Conservation (phyloP, 2,113 vertebrate species). For the Antennarius striatus region DNA sequence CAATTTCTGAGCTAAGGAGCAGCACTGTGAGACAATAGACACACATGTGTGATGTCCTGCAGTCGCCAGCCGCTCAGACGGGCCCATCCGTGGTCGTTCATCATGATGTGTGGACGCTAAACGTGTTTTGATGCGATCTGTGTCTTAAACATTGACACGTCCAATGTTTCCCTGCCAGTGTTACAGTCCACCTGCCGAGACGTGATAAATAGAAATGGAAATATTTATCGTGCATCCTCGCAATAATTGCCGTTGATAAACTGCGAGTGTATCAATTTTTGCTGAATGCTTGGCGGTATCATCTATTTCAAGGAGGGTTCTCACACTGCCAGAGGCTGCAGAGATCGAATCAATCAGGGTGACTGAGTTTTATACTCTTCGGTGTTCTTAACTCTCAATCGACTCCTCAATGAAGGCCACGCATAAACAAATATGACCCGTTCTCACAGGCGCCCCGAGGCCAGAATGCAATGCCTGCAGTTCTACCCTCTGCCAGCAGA, state of each 20-base stretch:
- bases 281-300: slow-evolving; percentile 36
- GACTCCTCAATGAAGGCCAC: slow-evolving; percentile 20
- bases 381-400: slow-evolving; percentile 36
- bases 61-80: slow-evolving; percentile 41
- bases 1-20: slow-evolving; percentile 59
- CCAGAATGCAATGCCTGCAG: slow-evolving; percentile 60
- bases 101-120: slow-evolving; percentile 38
- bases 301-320: slow-evolving; percentile 40
- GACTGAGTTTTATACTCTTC: slow-evolving; percentile 47
- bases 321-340: slow-evolving; percentile 49
- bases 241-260: slow-evolving; percentile 40
- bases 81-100: slow-evolving; percentile 34
- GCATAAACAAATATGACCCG: slow-evolving; percentile 44
- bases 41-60: slow-evolving; percentile 49
- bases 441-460: slow-evolving; percentile 41
- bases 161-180: slow-evolving; percentile 17
- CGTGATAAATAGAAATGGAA: slow-evolving; percentile 29
- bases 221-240: slow-evolving; percentile 24
- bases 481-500: slow-evolving; percentile 73
- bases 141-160: slow-evolving; percentile 20
- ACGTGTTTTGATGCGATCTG: slow-evolving; percentile 38
- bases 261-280: slow-evolving; percentile 38
- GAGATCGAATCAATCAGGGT: slow-evolving; percentile 49
- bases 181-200: slow-evolving; percentile 12
- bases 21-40: slow-evolving; percentile 61